Conservation (phyloP, 2,888 invertebrate genomes). For the Cerceris rybyensis region DNA sequence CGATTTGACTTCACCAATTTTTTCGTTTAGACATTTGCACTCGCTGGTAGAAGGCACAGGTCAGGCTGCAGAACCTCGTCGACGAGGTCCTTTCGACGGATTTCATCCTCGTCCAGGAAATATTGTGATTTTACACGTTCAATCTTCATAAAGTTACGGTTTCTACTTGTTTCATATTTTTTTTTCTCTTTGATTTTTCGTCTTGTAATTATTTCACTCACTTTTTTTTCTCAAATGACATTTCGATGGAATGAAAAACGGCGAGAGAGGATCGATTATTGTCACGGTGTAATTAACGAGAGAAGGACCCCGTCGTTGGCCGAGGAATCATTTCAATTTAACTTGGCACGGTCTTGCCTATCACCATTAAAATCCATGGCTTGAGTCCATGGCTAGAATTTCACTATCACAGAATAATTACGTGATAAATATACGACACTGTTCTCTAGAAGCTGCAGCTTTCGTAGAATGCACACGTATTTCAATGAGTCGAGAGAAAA, state of each 20-base stretch:
- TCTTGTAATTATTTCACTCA: too few species aligned
- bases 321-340: constrained; percentile 62
- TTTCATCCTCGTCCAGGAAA: not conserved
- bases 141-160: too few species aligned
- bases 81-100: constrained; percentile 65
- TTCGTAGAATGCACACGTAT: constrained; percentile 78
- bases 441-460: constrained; percentile 73
- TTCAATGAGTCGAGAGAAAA: constrained; percentile 46
- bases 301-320: constrained; percentile 66
- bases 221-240: too few species aligned
- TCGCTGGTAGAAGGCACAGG: constrained; percentile 75
- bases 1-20: constrained; percentile 54
- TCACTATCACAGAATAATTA: constrained; percentile 69
- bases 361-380: constrained; percentile 81
- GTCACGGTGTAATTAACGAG: not conserved
- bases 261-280: not conserved
- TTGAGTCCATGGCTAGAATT: constrained; percentile 79
- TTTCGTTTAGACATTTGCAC: constrained; percentile 69
- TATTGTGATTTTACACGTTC: not conserved
- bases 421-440: constrained; percentile 63
- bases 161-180: too few species aligned
- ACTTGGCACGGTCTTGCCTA: constrained; percentile 70
- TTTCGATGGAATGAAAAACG: not conserved
- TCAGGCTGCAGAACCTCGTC: constrained; percentile 64
- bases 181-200: too few species aligned